phyloP scores from a whole-genome alignment of 37 sponge, comb jelly and placozoan species.

The Lycopodina hypogea region DNA sequence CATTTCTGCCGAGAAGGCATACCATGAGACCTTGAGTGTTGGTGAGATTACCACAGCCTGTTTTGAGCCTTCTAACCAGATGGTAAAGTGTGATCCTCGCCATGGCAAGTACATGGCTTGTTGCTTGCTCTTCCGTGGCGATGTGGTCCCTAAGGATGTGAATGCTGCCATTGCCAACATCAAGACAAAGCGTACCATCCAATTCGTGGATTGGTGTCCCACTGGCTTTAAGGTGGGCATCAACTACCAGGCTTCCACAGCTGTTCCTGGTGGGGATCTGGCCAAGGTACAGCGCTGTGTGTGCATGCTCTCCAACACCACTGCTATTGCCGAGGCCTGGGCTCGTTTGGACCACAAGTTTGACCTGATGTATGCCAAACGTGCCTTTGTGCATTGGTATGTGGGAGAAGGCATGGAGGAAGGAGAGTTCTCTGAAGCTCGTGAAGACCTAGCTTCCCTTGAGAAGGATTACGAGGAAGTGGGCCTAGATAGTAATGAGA shows the following conservation, averaged over 20 bases:
- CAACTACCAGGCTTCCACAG: constrained; percentile 92
- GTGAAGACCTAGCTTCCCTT: constrained; percentile 92
- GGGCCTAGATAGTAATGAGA: constrained; percentile 51
- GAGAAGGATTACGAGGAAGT: constrained; percentile 94
- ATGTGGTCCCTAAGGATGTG: constrained; percentile 95
- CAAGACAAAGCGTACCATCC: constrained; percentile 95
- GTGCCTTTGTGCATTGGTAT: constrained; percentile 99
- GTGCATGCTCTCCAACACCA: constrained; percentile 97
- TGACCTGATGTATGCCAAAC: constrained; percentile 98
- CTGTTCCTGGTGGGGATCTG: constrained; percentile 91
- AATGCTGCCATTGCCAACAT: constrained; percentile 92
- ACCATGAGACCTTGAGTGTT: constrained; percentile 86
- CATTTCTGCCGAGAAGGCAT: constrained; percentile 96
- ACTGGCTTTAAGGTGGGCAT: constrained; percentile 98
- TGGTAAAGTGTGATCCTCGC: constrained; percentile 98
- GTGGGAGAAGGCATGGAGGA: constrained; percentile 99
- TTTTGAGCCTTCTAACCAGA: constrained; percentile 97
- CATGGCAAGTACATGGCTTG: constrained; percentile 99
- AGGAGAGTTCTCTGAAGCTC: constrained; percentile 96
- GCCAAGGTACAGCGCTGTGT: constrained; percentile 91
- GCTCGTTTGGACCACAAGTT: constrained; percentile 97
- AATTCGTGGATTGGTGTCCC: constrained; percentile 98
- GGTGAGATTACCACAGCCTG: constrained; percentile 87
- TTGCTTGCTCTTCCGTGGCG: constrained; percentile 93
- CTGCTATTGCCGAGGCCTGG: constrained; percentile 98